Evolutionary conservation across 2,113 vertebrate genomes (phyloP).

Genomic region (Pseudorectes ferrugineus): DNA sequence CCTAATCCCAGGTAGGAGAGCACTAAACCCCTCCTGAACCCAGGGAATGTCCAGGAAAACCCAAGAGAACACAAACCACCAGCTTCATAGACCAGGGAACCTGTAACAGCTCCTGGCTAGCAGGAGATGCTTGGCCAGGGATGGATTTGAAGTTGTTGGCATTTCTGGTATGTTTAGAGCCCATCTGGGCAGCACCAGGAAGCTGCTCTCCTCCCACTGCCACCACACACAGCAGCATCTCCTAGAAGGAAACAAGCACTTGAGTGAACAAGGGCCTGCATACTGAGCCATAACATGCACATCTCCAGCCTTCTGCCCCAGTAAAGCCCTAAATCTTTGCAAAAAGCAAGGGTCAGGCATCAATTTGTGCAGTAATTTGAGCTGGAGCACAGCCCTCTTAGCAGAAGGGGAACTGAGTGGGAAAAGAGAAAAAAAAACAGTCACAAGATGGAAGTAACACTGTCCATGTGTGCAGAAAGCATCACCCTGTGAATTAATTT

Average conservation of each 20-base stretch:
- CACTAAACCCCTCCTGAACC: neutral
- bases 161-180: neutral
- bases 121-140: neutral
- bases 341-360: neutral
- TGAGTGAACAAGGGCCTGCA: neutral
- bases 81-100: neutral
- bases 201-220: neutral
- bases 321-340: neutral
- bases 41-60: neutral
- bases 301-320: neutral
- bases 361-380: neutral
- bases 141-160: neutral
- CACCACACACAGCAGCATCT: neutral
- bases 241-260: neutral
- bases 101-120: neutral
- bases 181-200: neutral
- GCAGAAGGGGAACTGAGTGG: neutral
- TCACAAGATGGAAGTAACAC: neutral
- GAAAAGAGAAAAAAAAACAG: neutral
- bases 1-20: neutral
- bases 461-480: neutral
- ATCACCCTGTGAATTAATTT: neutral
- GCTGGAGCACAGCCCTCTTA: neutral
- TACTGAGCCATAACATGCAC: neutral
- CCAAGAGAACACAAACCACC: neutral